Base-by-base conservation (phyloP, 2,113 vertebrate species). In the Strix aluco region DNA sequence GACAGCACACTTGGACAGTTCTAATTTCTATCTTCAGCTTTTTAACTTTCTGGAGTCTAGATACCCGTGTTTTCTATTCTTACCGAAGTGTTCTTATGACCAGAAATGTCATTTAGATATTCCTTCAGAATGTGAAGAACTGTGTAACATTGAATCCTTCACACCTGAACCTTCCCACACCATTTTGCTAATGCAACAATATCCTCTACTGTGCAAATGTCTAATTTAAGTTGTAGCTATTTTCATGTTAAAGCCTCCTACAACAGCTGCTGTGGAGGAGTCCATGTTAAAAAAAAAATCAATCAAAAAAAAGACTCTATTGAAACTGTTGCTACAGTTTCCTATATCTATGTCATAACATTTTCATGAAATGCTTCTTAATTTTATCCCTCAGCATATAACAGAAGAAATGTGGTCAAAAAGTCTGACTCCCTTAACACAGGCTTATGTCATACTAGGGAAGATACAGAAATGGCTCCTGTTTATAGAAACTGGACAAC, bases 111-210 rank as follows among this genome's bases (percentile, higher is more conserved):
- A 61, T 21, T 85, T 88, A 80, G 7, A 4, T 71, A 34, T 67
- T 93, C 27, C 57, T 82, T 79, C 47, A 72, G 26, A 72, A 88
- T 30, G 4, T 65, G 12, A 82, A 59, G 38, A 88, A 42, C 5
- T 40, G 4, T 57, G 27, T 57, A 49, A 62, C 32, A 44, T 9
- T 73, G 36, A 54, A 52, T 51, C 21, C 9, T 90, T 88, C 27
- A 42, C 0, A 1, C 11, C 5, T 7, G 2, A 79, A 52, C 19
- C 13, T 67, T 51, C 25, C 34, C 27, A 42, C 7, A 61, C 5
- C 5, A 13, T 79, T 81, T 79, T 93, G 12, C 5, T 70, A 71
- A 54, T 61, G 34, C 6, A 88, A 49, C 19, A 79, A 25, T 4
- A 2, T 4, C 14, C 5, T 75, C 11, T 61, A 67, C 27, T 49